Evolutionary conservation across 1,140 invertebrate genomes (phyloP), one percentile per base, ranked within the genome.

Genomic region (Papilio xuthus): DNA sequence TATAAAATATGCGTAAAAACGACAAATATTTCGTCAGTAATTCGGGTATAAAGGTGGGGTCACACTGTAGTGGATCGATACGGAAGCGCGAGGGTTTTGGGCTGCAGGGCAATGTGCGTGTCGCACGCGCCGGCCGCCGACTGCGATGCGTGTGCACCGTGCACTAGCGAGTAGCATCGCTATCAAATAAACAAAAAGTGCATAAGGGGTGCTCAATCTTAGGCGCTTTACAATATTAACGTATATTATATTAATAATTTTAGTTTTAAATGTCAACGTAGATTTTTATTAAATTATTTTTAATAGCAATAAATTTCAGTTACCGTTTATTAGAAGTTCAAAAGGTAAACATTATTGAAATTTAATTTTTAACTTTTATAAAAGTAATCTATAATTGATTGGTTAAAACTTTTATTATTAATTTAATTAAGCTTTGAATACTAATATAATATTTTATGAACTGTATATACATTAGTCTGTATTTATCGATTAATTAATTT

Each of bases 131-230:
- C 86, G 85, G 84, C 84, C 80, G 83, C 79, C 83, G 81, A 90
- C 89, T 86, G 88, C 85, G 78, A 85, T 88, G 89, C 90, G 90
- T 89, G 85, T 89, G 88, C 84, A 88, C 74, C 80, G 84, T 74
- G 80, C 79, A 83, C 85, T 85, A 86, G 85, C 87, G 88, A 88
- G 32, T 37, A 90, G 89, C 90, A 92, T 85, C 85, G 82, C 88
- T 89, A 90, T 90, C 88, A 90, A 90, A 89, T 88, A 92, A 92
- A 91, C 89, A 92, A 92, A 91, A 93, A 91, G 82, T 88, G 82
- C 86, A 87, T 81, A 82, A 82, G 79, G 85, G 82, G 83, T 83
- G 82, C 82, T 82, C 81, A 85, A 89, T 86, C 87, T 88, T 81
- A 85, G 83, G 80, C 80, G 83, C 86, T 82, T 81, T 82, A 80